phyloP scores from a whole-genome alignment of 2,797 vertebrate genomes.

The Urocyon cinereoargenteus region DNA sequence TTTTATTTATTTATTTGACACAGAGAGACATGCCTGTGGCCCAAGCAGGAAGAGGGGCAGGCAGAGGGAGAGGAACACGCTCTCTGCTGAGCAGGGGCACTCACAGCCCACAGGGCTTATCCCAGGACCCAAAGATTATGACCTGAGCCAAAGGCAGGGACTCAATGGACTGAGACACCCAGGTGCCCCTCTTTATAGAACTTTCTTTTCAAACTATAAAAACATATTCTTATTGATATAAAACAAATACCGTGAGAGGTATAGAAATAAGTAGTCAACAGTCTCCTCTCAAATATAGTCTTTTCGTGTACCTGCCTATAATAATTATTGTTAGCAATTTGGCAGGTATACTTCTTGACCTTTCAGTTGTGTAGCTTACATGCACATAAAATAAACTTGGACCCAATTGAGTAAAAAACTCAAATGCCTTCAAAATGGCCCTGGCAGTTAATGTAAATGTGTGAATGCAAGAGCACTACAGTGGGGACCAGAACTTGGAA shows the following conservation, averaged over 20 bases:
- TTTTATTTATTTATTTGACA: too few species aligned
- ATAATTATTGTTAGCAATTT: not conserved
- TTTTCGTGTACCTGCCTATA: not conserved
- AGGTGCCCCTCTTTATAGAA: not conserved
- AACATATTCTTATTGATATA: not conserved
- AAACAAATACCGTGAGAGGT: not conserved
- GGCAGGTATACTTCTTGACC: not conserved
- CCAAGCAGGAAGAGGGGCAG: too few species aligned
- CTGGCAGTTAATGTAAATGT: not conserved
- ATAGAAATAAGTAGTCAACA: not conserved
- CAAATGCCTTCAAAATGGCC: not conserved
- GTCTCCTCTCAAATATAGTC: not conserved
- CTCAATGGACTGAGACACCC: too few species aligned
- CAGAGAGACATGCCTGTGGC: too few species aligned
- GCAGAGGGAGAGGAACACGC: too few species aligned
- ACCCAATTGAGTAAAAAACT: not conserved
- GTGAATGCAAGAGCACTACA: not conserved
- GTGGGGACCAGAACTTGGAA: conserved; percentile 14
- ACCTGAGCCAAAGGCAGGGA: too few species aligned
- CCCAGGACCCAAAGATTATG: too few species aligned
- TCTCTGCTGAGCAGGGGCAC: too few species aligned
- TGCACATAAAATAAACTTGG: not conserved
- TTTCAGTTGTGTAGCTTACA: not conserved
- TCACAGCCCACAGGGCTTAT: too few species aligned
- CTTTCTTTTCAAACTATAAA: not conserved